Evolutionary conservation across 2,888 invertebrate genomes (phyloP), one percentile per base, ranked within the genome.

Genomic region (Biston stratarius): DNA sequence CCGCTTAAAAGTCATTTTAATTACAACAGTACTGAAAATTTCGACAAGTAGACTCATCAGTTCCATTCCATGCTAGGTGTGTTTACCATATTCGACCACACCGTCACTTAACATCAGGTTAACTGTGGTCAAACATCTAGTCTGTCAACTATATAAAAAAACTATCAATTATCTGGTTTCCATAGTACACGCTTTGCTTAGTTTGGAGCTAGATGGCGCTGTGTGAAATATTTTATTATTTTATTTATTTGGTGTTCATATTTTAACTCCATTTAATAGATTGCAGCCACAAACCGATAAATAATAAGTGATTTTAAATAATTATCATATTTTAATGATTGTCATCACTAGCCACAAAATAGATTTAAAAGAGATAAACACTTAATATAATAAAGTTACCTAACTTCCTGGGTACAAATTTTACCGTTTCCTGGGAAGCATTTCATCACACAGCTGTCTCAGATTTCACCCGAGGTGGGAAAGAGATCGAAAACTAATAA

Each of bases 371-470:
- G 12, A 55, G 1, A 55, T 42, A 42, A 42, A 55, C 55, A n/a
- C n/a, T n/a, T n/a, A n/a, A 42, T 33, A 42, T 33, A 42, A 55
- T 24, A 42, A 45, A 45, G 34, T 57, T 57, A 44, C 34, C 5
- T 57, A 48, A 63, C 36, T 57, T 57, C 56, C 49, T 56, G 55
- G 14, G 12, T 12, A 14, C 15, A 49, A 47, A 52, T 58, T 57
- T 53, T 40, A 64, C 42, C 34, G 34, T 42, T 64, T 64, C 53
- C 53, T 60, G 52, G 7, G 49, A 36, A 59, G 12, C 34, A 36
- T 61, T 48, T 65, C 44, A 60, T 65, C 55, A 24, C 24, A 44
- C n/a, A 34, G 11, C 45, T 45, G 14, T 66, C 61, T 61, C 61
- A 15, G 14, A 7, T 52, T 57, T 40, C 42, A 1, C 12, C 38